Evolutionary conservation across 92 coral and sea anemone genomes (phyloP).

Genomic region (Chrysogorgia sp.): DNA sequence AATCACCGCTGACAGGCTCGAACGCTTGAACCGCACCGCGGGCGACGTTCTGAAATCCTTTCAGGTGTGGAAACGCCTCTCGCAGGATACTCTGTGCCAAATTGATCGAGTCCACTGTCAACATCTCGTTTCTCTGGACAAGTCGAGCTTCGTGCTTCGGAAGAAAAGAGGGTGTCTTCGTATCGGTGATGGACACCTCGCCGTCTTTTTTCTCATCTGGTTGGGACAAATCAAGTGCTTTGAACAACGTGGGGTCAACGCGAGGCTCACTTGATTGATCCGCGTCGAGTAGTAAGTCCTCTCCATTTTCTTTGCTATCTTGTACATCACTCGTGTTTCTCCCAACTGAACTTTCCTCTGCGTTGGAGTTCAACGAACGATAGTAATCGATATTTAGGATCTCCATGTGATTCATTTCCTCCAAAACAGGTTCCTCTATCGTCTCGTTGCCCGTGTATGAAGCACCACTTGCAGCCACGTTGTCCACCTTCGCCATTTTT

Average conservation of each 20-base stretch:
- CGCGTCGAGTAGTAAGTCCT: background rate
- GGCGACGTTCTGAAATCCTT: constrained; percentile 64
- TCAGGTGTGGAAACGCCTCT: constrained; percentile 37
- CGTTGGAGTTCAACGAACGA: background rate
- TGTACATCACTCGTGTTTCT: background rate
- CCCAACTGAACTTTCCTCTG: background rate
- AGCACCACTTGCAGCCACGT: background rate
- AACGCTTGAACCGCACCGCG: constrained; percentile 55
- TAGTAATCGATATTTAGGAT: constrained; percentile 34
- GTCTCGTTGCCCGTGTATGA: constrained; percentile 20
- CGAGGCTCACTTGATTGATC: background rate
- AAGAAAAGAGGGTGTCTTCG: constrained; percentile 10
- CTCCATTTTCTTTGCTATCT: constrained; percentile 6
- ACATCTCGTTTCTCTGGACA: constrained; percentile 26
- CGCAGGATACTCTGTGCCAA: constrained; percentile 55
- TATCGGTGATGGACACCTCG: constrained; percentile 17
- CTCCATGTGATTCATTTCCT: constrained; percentile 40
- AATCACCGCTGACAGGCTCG: constrained; percentile 51
- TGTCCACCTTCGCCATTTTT: constrained; percentile 10
- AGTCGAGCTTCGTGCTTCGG: constrained; percentile 18
- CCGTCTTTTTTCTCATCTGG: constrained; percentile 20
- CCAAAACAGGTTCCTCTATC: constrained; percentile 34
- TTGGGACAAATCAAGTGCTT: background rate
- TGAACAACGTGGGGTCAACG: constrained; percentile 4
- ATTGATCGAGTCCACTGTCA: constrained; percentile 40